Base-by-base conservation (phyloP, 2,113 vertebrate genomes). In the Zosterops lateralis region DNA sequence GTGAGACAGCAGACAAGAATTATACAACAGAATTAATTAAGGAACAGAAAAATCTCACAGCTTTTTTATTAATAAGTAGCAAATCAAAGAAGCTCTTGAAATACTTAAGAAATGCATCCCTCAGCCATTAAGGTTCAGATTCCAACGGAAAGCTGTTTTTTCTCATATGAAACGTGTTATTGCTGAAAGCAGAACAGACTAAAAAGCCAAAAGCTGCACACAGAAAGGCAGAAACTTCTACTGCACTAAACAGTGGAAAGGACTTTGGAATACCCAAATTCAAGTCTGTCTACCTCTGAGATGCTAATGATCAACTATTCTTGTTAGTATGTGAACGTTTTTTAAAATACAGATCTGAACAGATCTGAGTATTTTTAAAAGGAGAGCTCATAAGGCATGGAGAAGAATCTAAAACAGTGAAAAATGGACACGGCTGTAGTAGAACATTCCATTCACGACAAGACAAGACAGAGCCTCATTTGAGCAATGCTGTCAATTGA, bases 31-130 rank as follows among this genome's bases (percentile, higher is more conserved):
- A 93, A 84, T 76, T 95, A 76, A 45, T 65, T 79, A 93, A 87
- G 58, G 57, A 96, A 95, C 51, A 84, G 76, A 92, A 95, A 96
- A 91, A 67, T 86, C 62, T 84, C 64, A 93, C 19, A 76, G 64
- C 45, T 50, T 87, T 93, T 68, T 92, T 80, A 84, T 72, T 32
- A 85, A 24, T 78, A 84, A 85, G 58, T 66, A 96, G 96, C 95
- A 95, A 93, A 97, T 90, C 90, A 96, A 92, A 84, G 85, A 84
- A 92, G 91, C 85, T 96, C 56, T 87, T 53, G 61, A 89, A 89
- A 92, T 74, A 86, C 32, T 79, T 76, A 79, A 72, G 84, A 42
- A 89, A 86, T 93, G 84, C 93, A 84, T 68, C 57, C 84, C 92
- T 95, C 73, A 84, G 77, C 50, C 83, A 92, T 38, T 77, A 85